Conservation (phyloP, 2,113 vertebrate species). For the Tonatia bakeri region DNA sequence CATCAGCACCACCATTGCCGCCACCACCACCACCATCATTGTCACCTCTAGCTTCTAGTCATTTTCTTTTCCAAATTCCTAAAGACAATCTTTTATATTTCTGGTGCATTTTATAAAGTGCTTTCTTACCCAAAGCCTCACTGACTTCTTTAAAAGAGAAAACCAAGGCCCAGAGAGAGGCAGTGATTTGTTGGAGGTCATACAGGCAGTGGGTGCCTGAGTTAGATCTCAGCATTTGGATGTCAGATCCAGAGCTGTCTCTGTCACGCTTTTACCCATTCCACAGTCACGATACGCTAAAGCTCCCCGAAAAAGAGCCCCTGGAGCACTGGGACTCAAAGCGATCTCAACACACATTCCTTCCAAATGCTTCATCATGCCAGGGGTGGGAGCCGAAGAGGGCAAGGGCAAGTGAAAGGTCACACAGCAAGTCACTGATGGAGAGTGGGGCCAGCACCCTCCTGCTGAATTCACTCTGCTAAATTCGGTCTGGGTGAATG, state of each 20-base stretch:
- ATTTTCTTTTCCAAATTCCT: background rate
- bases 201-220: background rate
- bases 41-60: background rate
- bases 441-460: background rate
- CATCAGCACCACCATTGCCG: background rate
- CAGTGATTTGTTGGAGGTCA: background rate
- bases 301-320: background rate
- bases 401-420: background rate
- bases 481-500: no score
- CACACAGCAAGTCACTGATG: background rate
- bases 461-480: background rate
- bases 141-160: background rate
- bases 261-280: background rate
- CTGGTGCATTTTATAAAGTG: background rate
- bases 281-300: background rate
- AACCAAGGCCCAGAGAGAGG: background rate
- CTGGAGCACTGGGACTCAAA: background rate
- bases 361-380: background rate
- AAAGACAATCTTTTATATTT: background rate
- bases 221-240: background rate
- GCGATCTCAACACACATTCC: background rate
- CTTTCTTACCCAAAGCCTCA: background rate
- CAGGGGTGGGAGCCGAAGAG: background rate
- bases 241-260: background rate
- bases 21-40: rapidly evolving